Evolutionary conservation across 2,888 invertebrate genomes (phyloP).

Genomic region (Drosophila seclusa): DNA sequence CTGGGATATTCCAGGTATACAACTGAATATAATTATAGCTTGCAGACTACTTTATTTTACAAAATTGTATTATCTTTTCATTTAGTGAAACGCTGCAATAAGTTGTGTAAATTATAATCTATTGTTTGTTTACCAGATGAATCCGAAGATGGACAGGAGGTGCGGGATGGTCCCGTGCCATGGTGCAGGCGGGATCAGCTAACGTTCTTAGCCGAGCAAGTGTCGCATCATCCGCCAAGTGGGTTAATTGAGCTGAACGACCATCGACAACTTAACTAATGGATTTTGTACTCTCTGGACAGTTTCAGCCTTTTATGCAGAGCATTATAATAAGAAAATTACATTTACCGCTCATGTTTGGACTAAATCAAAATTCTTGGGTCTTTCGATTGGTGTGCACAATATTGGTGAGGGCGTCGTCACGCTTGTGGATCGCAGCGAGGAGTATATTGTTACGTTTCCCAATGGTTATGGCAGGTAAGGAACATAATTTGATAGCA

Average conservation of each 20-base stretch:
- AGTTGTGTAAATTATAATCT: background rate
- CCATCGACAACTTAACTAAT: background rate
- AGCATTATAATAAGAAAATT: constrained; percentile 95
- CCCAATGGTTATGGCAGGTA: constrained; percentile 98
- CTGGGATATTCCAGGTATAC: constrained; percentile 89
- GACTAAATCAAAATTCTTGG: constrained; percentile 99
- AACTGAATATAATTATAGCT: background rate
- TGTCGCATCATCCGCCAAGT: constrained; percentile 99
- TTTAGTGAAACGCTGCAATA: background rate
- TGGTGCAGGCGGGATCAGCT: constrained; percentile 95
- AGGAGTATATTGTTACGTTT: constrained; percentile 98
- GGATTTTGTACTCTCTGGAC: constrained; percentile 61
- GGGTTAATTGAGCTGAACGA: constrained; percentile 68
- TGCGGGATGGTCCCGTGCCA: constrained; percentile 94
- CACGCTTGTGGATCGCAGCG: constrained; percentile 94
- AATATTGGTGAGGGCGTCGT: constrained; percentile 98
- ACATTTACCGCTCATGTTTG: constrained; percentile 98
- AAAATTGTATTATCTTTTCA: background rate
- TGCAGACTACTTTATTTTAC: background rate
- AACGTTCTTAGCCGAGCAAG: constrained; percentile 98
- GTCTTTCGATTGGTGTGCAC: constrained; percentile 98
- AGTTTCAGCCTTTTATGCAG: constrained; percentile 99
- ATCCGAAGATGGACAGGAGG: constrained; percentile 78
- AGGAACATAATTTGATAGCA: background rate
- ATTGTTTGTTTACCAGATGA: constrained; percentile 46